Evolutionary conservation across 2,113 vertebrate species (phyloP).

Genomic region (Hystrix brachyura): DNA sequence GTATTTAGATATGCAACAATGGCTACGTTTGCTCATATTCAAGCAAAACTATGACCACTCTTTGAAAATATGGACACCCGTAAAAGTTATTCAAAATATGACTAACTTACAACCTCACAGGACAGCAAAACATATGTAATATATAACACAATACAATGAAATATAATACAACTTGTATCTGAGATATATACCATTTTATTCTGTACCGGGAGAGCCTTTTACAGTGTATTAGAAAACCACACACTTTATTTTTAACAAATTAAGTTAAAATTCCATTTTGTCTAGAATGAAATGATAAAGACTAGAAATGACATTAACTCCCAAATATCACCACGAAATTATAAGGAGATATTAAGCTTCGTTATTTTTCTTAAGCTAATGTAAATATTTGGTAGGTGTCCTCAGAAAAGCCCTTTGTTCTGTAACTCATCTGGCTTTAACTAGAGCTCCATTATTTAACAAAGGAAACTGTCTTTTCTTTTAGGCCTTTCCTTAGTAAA

Average conservation of each 20-base stretch:
- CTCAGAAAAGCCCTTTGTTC: slow-evolving; percentile 67
- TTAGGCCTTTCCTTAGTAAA: slow-evolving; percentile 70
- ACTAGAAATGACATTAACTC: slow-evolving; percentile 50
- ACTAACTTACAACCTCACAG: neutral
- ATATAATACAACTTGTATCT: neutral
- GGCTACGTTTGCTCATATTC: slow-evolving; percentile 30
- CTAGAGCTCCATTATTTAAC: slow-evolving; percentile 70
- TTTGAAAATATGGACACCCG: slow-evolving; percentile 25
- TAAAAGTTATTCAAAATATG: neutral
- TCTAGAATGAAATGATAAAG: slow-evolving; percentile 36
- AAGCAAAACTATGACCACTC: slow-evolving; percentile 7
- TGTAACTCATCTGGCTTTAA: slow-evolving; percentile 65
- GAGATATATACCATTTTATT: slow-evolving; percentile 9
- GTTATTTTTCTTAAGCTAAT: slow-evolving; percentile 53
- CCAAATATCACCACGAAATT: neutral
- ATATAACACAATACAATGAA: neutral
- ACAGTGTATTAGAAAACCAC: neutral
- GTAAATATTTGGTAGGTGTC: slow-evolving; percentile 69
- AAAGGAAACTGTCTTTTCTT: slow-evolving; percentile 76
- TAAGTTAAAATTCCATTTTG: slow-evolving; percentile 27
- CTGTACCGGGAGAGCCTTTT: no score
- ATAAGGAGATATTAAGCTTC: neutral
- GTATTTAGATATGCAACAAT: neutral
- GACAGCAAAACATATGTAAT: neutral
- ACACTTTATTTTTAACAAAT: slow-evolving; percentile 40